Conservation (phyloP, 2,797 vertebrate genomes). For the Champsocephalus gunnari region DNA sequence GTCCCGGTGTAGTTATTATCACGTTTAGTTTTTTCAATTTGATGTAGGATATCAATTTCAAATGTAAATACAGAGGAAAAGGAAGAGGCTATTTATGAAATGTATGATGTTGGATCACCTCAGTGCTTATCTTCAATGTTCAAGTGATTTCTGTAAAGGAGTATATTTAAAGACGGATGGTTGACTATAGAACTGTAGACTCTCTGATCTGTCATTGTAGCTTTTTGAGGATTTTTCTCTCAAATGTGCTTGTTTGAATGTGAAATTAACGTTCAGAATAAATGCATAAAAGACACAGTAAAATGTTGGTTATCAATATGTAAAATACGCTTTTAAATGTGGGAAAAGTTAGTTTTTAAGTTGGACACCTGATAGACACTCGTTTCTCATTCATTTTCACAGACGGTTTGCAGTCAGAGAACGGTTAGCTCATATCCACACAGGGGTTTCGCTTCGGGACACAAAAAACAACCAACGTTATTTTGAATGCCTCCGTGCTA, state of each 20-base stretch:
- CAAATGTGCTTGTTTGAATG: constrained; percentile 7
- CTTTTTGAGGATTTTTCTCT: constrained; percentile 18
- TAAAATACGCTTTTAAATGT: neutral
- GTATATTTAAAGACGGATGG: constrained; percentile 24
- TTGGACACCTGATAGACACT: too few species aligned
- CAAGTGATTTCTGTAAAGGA: constrained; percentile 26
- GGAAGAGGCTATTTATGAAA: constrained; percentile 29
- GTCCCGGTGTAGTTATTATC: constrained; percentile 5
- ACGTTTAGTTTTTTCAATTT: neutral
- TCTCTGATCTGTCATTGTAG: constrained; percentile 22
- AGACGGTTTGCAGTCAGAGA: too few species aligned
- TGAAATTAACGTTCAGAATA: constrained; percentile 47
- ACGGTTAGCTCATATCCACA: too few species aligned
- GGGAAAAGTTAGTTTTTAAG: too few species aligned
- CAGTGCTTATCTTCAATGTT: constrained; percentile 34
- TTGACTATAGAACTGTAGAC: neutral
- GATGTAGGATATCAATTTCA: constrained; percentile 6
- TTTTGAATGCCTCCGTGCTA: too few species aligned
- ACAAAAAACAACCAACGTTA: too few species aligned
- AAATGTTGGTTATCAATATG: neutral
- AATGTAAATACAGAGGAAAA: constrained; percentile 37
- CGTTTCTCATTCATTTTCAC: too few species aligned
- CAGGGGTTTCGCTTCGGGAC: too few species aligned
- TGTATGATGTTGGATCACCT: constrained; percentile 38
- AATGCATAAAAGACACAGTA: constrained; percentile 11